Conservation (phyloP, 2,888 invertebrate species). For the Ptilodon capucinus region DNA sequence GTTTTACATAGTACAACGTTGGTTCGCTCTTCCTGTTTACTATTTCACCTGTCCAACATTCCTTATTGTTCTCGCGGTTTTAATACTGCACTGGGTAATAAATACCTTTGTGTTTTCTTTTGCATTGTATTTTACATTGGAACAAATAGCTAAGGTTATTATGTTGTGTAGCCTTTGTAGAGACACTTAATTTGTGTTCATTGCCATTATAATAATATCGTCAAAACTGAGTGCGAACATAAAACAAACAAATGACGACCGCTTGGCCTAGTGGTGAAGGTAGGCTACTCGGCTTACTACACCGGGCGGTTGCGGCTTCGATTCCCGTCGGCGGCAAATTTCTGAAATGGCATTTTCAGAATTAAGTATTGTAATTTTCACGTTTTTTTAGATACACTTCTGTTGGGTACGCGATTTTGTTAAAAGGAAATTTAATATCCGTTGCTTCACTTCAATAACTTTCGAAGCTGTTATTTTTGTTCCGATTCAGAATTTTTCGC, state of each 20-base stretch:
- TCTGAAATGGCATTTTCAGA: no score
- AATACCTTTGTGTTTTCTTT: slow-evolving; percentile 6
- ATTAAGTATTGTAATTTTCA: no score
- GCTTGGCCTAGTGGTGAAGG: no score
- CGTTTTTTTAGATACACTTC: not conserved
- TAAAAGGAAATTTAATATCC: slow-evolving; percentile 31
- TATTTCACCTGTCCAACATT: slow-evolving; percentile 24
- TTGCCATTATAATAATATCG: no score
- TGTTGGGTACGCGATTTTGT: slow-evolving; percentile 7
- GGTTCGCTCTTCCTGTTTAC: slow-evolving; percentile 17
- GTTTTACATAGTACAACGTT: slow-evolving; percentile 24
- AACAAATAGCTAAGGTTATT: no score
- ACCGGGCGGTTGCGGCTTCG: no score
- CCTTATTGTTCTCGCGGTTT: slow-evolving; percentile 2
- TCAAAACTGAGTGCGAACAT: slow-evolving; percentile 33
- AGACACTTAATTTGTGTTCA: no score
- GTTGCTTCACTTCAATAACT: slow-evolving; percentile 6
- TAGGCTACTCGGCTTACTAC: no score
- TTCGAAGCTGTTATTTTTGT: not conserved
- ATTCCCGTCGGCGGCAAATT: no score
- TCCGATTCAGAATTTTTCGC: not conserved
- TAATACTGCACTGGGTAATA: slow-evolving; percentile 2
- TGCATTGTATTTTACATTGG: not conserved
- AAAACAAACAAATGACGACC: slow-evolving; percentile 31
- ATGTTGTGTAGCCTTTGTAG: no score